Evolutionary conservation across 2,888 invertebrate species (phyloP), one percentile per base, ranked within the genome.

Genomic region (Caenorhabditis auriculariae): DNA sequence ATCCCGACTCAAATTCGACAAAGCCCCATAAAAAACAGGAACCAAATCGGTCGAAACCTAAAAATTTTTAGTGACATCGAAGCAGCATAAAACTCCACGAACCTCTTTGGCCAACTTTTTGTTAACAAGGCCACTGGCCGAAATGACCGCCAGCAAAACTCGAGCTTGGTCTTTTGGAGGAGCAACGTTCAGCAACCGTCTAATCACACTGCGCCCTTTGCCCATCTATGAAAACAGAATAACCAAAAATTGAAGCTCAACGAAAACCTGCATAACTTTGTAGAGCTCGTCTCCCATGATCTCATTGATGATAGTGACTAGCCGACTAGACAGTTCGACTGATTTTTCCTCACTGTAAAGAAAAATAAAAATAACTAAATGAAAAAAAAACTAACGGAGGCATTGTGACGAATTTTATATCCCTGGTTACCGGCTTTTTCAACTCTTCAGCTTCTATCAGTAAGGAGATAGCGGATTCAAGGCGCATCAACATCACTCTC

Each of bases 391-490:
- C n/a, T n/a, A n/a, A n/a, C n/a, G n/a, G n/a, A n/a, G n/a, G n/a
- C n/a, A n/a, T n/a, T n/a, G n/a, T n/a, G n/a, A n/a, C n/a, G n/a
- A n/a, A n/a, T n/a, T n/a, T n/a, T n/a, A n/a, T n/a, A n/a, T n/a
- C n/a, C n/a, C n/a, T n/a, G n/a, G n/a, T n/a, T n/a, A n/a, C 38
- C 7, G 26, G 6, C 23, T 41, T 50, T 26, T 49, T 41, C 1
- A 56, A 42, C 15, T 78, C 76, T n/a, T 65, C 58, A 32, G 71
- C 68, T 47, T 80, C 72, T 9, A 78, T 54, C 9, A 77, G 54
- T 17, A 65, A 54, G 39, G 61, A 28, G 2, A 69, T 54, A 2
- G 74, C 74, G n/a, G 72, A 63, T 62, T 78, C 78, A 23, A 78
- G 53, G 15, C 66, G 61, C 50, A 78, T 44, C n/a, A 80, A 54